Conservation (phyloP, 2,888 invertebrate genomes). For the Napeogenes inachia region DNA sequence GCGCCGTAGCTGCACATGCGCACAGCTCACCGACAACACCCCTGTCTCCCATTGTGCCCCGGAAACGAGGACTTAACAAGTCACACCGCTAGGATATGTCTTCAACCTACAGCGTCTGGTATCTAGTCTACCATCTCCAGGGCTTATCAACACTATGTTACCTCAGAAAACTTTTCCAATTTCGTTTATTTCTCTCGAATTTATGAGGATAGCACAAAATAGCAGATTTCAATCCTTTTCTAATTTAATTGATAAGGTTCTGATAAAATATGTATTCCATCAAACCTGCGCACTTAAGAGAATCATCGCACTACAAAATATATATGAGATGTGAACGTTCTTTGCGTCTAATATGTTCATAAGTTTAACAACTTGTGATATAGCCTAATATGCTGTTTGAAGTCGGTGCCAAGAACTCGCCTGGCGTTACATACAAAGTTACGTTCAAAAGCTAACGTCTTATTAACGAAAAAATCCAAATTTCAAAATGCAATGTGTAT, state of each 20-base stretch:
- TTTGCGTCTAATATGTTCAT: constrained; percentile 11
- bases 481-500: too few species aligned
- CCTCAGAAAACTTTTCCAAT: too few species aligned
- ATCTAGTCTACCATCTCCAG: too few species aligned
- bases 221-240: too few species aligned
- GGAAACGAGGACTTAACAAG: constrained; percentile 71
- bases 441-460: constrained; percentile 8
- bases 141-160: too few species aligned
- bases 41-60: constrained; percentile 68
- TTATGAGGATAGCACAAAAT: too few species aligned
- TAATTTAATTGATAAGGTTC: too few species aligned
- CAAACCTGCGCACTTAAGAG: neutral
- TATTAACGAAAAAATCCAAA: neutral
- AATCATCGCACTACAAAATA: neutral
- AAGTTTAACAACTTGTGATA: constrained; percentile 15
- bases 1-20: constrained; percentile 72
- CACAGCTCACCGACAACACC: constrained; percentile 68
- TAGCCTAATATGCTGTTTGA: constrained; percentile 17
- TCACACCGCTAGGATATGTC: constrained; percentile 54
- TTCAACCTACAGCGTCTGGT: constrained; percentile 6
- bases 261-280: too few species aligned
- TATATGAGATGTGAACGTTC: constrained; percentile 13
- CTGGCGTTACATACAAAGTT: constrained; percentile 11
- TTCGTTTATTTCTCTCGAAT: too few species aligned
- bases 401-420: constrained; percentile 13